A percentile compares a stretch with the other conserved stretches of the same genome.
phyloP scores from a whole-genome alignment of 2,888 invertebrate species.

The Agrenia bidenticulata region DNA sequence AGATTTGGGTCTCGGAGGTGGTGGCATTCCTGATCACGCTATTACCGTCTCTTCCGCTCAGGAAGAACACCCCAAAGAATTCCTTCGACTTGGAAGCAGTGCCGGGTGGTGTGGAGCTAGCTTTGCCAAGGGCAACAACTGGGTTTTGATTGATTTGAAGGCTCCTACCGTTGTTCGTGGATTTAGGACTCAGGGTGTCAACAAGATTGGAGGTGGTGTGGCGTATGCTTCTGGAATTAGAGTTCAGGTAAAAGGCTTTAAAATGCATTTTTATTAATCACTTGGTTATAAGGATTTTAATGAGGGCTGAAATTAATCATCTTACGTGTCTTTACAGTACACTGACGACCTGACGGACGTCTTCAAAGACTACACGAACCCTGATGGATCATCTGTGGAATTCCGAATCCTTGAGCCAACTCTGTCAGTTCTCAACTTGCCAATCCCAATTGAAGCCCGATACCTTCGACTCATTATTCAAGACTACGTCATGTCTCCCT shows the following conservation, averaged over 20 bases:
- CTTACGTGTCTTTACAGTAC: conserved; percentile 62
- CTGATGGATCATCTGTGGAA: conserved; percentile 88
- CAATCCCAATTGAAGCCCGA: conserved; percentile 86
- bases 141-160: conserved; percentile 82
- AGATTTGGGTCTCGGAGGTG: conserved; percentile 76
- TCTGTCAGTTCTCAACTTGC: conserved; percentile 84
- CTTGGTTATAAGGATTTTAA: neutral
- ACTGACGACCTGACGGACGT: conserved; percentile 84
- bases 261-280: neutral
- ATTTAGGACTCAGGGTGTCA: conserved; percentile 86
- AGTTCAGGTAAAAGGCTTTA: conserved; percentile 60
- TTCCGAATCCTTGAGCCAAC: conserved; percentile 87
- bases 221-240: conserved; percentile 89
- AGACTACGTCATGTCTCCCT: conserved; percentile 85
- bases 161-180: conserved; percentile 86
- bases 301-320: neutral
- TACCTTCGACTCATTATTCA: conserved; percentile 81
- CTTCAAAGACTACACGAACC: conserved; percentile 88
- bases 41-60: conserved; percentile 82
- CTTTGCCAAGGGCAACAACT: conserved; percentile 81
- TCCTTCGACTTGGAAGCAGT: conserved; percentile 74
- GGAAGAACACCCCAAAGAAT: conserved; percentile 74
- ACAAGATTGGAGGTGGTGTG: conserved; percentile 75
- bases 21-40: conserved; percentile 81
- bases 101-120: conserved; percentile 86